Conservation (phyloP, 2,113 vertebrate genomes). For the Tiliqua scincoides region DNA sequence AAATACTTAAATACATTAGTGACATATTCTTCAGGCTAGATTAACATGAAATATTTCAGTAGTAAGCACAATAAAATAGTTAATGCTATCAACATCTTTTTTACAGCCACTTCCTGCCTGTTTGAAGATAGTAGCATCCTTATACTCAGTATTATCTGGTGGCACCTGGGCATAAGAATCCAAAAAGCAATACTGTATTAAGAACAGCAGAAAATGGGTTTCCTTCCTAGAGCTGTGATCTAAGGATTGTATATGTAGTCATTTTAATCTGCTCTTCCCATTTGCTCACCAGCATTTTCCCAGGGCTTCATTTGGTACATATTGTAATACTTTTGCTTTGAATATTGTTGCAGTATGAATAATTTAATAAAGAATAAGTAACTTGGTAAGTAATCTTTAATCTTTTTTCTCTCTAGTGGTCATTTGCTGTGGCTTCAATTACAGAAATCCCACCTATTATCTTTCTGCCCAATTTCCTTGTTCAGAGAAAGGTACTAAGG, state of each 20-base stretch:
- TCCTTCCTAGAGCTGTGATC: neutral
- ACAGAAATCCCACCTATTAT: slow-evolving; percentile 94
- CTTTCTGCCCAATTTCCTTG: slow-evolving; percentile 93
- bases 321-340: neutral
- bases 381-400: slow-evolving; percentile 13
- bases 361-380: neutral
- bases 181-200: neutral
- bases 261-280: neutral
- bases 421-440: slow-evolving; percentile 91
- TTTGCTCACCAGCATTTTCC: neutral
- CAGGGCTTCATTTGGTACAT: neutral
- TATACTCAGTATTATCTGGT: slow-evolving; percentile 10
- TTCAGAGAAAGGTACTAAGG: slow-evolving; percentile 92
- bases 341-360: neutral
- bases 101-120: neutral
- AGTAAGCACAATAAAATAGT: neutral
- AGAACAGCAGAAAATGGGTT: neutral
- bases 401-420: slow-evolving; percentile 83
- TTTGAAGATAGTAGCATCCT: neutral
- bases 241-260: neutral
- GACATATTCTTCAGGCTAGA: slow-evolving; percentile 10
- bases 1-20: neutral
- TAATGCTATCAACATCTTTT: slow-evolving; percentile 34
- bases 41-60: neutral
- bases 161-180: neutral